These are phyloP conservation scores for Salvelinus fontinalis DNA, from an alignment of 2,113 vertebrate genomes.

Conservation along the genomic window DNA sequence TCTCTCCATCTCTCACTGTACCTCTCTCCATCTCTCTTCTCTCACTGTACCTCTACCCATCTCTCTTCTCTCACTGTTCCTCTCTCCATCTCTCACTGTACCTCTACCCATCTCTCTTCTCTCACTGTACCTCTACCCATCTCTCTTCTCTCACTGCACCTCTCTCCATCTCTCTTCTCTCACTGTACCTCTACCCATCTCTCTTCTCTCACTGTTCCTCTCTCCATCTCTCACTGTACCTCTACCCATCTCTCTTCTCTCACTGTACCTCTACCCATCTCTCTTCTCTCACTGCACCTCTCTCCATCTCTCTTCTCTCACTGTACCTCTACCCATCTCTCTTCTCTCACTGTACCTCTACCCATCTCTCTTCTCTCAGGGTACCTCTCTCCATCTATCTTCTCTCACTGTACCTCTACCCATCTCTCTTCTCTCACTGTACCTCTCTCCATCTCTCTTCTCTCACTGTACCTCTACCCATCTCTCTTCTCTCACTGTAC, in stretches of 20 bases:
- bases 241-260: background rate
- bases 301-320: background rate
- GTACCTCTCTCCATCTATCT: background rate
- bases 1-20: too few relatives aligned
- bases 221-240: too few relatives aligned
- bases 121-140: background rate
- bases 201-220: background rate
- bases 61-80: background rate
- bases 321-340: background rate
- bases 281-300: too few relatives aligned
- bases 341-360: too few relatives aligned
- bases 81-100: too few relatives aligned
- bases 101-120: background rate
- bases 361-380: background rate
- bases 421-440: background rate
- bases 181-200: background rate
- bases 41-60: background rate
- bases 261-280: too few relatives aligned
- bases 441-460: background rate
- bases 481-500: too few relatives aligned
- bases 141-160: background rate
- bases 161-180: background rate
- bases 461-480: too few relatives aligned
- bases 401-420: too few relatives aligned
- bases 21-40: slow-evolving; percentile 1